These are phyloP conservation scores for Bombus confusus DNA, from an alignment of 1,140 invertebrate species.

Conservation along the genomic window DNA sequence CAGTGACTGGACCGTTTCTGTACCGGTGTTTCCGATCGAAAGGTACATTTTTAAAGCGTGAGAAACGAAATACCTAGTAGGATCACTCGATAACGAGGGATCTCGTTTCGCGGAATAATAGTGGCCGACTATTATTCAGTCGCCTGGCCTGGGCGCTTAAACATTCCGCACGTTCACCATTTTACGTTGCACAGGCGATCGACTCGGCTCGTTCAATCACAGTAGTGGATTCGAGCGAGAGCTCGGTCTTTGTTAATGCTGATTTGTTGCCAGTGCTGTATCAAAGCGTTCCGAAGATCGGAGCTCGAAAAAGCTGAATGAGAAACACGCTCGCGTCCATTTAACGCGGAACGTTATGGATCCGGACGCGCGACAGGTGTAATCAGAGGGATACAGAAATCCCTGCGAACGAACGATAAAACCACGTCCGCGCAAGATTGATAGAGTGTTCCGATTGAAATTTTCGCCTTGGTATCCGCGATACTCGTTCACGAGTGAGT, in stretches of 20 bases:
- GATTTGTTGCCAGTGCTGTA: slow-evolving; percentile 43
- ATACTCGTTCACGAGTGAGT: not conserved
- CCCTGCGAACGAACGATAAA: slow-evolving; percentile 25
- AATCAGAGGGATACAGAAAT: slow-evolving; percentile 23
- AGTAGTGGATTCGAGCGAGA: not conserved
- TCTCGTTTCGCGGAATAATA: slow-evolving; percentile 1
- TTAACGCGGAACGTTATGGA: not conserved
- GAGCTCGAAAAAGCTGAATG: not conserved
- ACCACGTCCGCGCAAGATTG: slow-evolving; percentile 20
- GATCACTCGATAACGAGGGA: not conserved
- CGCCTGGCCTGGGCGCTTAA: not conserved
- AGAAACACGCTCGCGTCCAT: not conserved
- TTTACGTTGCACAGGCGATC: slow-evolving; percentile 14
- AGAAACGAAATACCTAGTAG: not conserved
- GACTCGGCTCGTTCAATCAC: not conserved
- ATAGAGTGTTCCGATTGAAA: slow-evolving; percentile 11
- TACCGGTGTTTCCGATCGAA: not conserved
- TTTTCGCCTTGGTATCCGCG: not conserved
- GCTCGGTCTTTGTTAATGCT: slow-evolving; percentile 3
- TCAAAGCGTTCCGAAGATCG: not conserved
- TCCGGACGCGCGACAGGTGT: not conserved
- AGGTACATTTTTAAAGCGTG: not conserved
- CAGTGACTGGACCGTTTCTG: not conserved
- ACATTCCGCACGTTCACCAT: slow-evolving; percentile 21
- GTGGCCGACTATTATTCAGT: not conserved